A percentile compares a stretch with the other conserved stretches of the same genome.
Conservation (phyloP, 2,797 vertebrate genomes). For the Dermochelys coriacea region DNA sequence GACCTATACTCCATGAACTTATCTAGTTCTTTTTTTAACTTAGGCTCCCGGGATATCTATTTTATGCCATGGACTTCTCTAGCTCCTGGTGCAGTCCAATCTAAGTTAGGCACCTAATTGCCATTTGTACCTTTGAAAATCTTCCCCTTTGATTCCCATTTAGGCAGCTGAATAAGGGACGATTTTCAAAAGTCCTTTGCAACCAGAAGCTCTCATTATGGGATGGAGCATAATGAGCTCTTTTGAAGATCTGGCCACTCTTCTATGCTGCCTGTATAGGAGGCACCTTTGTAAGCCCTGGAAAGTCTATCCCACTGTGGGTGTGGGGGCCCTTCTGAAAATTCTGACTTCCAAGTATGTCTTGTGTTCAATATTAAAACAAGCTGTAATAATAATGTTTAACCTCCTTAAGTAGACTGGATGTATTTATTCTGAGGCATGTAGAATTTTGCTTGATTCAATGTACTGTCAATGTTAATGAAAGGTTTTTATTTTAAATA, state of each 20-base stretch:
- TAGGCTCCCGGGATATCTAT: neutral
- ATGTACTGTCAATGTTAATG: neutral
- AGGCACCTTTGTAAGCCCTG: neutral
- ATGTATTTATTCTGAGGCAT: neutral
- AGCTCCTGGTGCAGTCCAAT: neutral
- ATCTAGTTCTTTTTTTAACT: too few relatives aligned
- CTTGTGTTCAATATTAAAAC: rapidly evolving
- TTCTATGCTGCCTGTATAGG: neutral
- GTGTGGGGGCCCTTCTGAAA: neutral
- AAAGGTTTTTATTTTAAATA: too few relatives aligned
- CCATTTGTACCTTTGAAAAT: neutral
- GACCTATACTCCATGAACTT: too few relatives aligned
- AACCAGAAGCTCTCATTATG: neutral
- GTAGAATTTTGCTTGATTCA: neutral
- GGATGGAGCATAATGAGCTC: neutral
- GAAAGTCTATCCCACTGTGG: neutral
- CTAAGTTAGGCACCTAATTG: neutral
- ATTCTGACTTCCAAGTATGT: neutral
- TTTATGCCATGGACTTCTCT: neutral
- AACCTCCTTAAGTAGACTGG: neutral
- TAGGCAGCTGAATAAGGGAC: rapidly evolving
- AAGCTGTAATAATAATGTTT: neutral
- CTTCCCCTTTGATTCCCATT: neutral
- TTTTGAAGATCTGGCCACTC: neutral
- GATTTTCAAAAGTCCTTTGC: neutral